These are phyloP conservation scores for Grantiella picta DNA, from an alignment of 2,113 vertebrate species.

Conservation along the genomic window DNA sequence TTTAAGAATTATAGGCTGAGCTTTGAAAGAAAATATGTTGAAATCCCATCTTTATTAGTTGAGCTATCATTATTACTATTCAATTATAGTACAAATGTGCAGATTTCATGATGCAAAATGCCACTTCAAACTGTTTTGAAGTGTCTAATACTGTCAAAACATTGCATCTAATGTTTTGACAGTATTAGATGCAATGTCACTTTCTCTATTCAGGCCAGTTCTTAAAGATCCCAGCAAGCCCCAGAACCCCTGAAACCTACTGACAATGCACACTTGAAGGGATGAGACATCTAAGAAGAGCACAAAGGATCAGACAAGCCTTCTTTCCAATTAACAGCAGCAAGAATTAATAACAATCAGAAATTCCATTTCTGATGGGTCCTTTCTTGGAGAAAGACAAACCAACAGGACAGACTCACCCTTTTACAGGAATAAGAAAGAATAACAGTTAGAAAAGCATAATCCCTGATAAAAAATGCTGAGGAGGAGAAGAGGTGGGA, in stretches of 20 bases:
- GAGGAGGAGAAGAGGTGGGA: background rate
- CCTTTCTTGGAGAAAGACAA: background rate
- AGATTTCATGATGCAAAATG: background rate
- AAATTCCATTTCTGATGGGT: background rate
- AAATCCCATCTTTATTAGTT: slow-evolving; percentile 24
- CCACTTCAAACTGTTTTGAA: background rate
- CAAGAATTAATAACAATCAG: background rate
- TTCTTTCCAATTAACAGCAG: background rate
- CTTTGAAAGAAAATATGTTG: background rate
- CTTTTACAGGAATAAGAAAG: background rate
- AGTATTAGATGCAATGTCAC: background rate
- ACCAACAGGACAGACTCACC: background rate
- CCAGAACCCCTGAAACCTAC: background rate
- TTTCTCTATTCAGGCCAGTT: background rate
- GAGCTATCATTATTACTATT: slow-evolving; percentile 20
- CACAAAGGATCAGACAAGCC: background rate
- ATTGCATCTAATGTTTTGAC: too few species aligned
- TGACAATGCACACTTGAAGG: background rate
- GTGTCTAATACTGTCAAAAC: too few species aligned
- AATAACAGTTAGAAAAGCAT: background rate
- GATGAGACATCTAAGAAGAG: background rate
- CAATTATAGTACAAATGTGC: background rate
- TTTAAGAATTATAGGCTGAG: slow-evolving; percentile 30
- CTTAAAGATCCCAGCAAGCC: background rate
- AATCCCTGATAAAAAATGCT: background rate